These are phyloP conservation scores for Mystacides longicornis DNA, from an alignment of 2,888 invertebrate genomes.

Conservation along the genomic window DNA sequence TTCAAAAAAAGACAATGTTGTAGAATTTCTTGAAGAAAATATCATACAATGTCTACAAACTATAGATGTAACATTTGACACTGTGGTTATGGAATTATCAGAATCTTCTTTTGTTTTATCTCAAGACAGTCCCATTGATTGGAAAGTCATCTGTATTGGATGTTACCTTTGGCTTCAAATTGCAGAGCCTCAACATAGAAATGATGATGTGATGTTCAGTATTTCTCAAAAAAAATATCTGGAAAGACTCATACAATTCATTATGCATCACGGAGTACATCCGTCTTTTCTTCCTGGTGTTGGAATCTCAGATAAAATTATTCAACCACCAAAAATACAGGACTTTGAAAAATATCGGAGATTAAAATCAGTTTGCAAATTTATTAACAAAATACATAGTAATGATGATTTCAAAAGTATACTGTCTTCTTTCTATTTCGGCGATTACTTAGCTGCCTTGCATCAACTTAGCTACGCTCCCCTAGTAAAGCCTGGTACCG, in stretches of 20 bases:
- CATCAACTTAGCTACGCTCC: slow-evolving; percentile 64
- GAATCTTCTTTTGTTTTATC: neutral
- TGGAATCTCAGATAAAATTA: slow-evolving; percentile 42
- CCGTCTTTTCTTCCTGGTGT: slow-evolving; percentile 59
- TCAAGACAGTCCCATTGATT: slow-evolving; percentile 26
- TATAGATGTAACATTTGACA: neutral
- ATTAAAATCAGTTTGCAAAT: slow-evolving; percentile 44
- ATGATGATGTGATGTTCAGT: slow-evolving; percentile 48
- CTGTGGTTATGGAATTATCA: neutral
- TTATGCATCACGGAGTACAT: slow-evolving; percentile 58
- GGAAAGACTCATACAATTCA: slow-evolving; percentile 52
- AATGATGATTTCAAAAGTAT: slow-evolving; percentile 48
- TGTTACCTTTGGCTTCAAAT: slow-evolving; percentile 40
- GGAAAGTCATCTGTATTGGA: slow-evolving; percentile 41
- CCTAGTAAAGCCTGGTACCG: slow-evolving; percentile 49
- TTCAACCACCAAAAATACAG: slow-evolving; percentile 5
- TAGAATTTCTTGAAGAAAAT: neutral
- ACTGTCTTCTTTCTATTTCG: slow-evolving; percentile 49
- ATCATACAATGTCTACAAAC: neutral
- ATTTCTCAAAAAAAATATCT: slow-evolving; percentile 60
- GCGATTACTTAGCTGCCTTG: slow-evolving; percentile 57
- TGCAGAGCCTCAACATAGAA: slow-evolving; percentile 32
- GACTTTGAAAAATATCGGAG: slow-evolving; percentile 43
- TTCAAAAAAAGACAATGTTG: neutral
- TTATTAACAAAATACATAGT: slow-evolving; percentile 42